Evolutionary conservation across 2,113 vertebrate genomes (phyloP), one percentile per base, ranked within the genome.

Genomic region (Pontoporia blainvillei): DNA sequence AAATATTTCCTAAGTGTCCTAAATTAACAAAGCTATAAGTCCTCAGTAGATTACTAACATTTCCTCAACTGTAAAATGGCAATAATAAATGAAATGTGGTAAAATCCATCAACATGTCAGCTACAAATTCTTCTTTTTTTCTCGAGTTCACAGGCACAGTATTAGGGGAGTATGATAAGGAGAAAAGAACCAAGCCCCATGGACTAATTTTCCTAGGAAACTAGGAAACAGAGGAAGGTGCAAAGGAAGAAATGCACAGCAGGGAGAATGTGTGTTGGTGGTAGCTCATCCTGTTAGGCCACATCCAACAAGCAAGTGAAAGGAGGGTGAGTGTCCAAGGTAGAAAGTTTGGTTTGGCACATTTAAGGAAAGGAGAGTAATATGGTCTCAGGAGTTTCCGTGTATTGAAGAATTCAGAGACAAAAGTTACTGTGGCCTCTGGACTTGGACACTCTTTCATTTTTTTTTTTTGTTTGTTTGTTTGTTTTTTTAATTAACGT

Each of bases 181-280:
- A 49, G 18, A 34, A 25, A 49, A 59, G 59, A 31, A 6, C 8
- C 69, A 67, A 39, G 31, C 0, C 3, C 0, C 5, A 0, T 4
- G 34, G 2, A 17, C 7, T 20, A 21, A n/a, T 59, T 87, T 9
- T 78, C 23, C 41, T 17, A 25, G 9, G 34, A 34, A 79, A 88
- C 1, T 1, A 4, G 21, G 76, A 36, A 13, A 27, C 3, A 34
- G 44, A 75, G 27, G 27, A 11, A 23, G 18, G 25, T 13, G 2
- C 9, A 52, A 82, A 91, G 69, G 57, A 66, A 46, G 46, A 44
- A n/a, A 8, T 8, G 15, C 31, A 2, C 3, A 21, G 18, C 17
- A 21, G 20, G 25, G 13, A 41, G 52, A 31, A 59, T 4, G 13
- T 3, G 3, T 11, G 29, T 12, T 2, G 15, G n/a, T n/a, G 79